Evolutionary conservation across 2,113 vertebrate species (phyloP), one percentile per base, ranked within the genome.

Genomic region (Tachysurus vachellii): DNA sequence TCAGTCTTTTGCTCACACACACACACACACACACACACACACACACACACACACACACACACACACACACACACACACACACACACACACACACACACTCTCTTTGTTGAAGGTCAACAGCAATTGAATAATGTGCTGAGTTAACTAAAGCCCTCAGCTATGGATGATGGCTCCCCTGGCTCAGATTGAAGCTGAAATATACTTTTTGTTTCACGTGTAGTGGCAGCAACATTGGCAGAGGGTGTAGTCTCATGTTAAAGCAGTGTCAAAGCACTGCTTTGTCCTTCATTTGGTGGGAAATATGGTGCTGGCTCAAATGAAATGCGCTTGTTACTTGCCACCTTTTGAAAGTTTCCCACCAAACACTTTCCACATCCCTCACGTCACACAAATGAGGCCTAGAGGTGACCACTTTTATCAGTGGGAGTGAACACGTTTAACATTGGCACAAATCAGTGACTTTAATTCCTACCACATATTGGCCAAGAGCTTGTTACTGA

Each of bases 1-100:
- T 89, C 91, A 82, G 68, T 59, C 71, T 86, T 83, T 83, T 53
- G 50, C 92, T 91, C 83, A 86, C 85, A 79, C 90, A 62, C 26
- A 62, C 59, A 53, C 81, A 19, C 59, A 26, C 50, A 71, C 62
- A 83, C 84, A 77, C 77, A 85, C 66, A 36, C 56, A 53, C 11
- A 84, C 71, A 83, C 84, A 85, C 70, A 62, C 61, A 62, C 62
- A 28, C 62, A 66, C 70, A 44, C 70, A 42, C 16, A 71, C 70
- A 59, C 80, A 83, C 19, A 73, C 89, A 73, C 50, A 31, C 14
- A 85, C 62, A 83, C 83, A 86, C 75, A 50, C 50, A 79, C 31
- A 50, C 64, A 82, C 84, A 73, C 80, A 85, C 66, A 61, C 73
- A 73, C 16, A 82, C 57, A 28, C 76, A 50, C 73, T 70, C 83